phyloP scores from a whole-genome alignment of 2,888 invertebrate species.

The Copidosoma aretas region DNA sequence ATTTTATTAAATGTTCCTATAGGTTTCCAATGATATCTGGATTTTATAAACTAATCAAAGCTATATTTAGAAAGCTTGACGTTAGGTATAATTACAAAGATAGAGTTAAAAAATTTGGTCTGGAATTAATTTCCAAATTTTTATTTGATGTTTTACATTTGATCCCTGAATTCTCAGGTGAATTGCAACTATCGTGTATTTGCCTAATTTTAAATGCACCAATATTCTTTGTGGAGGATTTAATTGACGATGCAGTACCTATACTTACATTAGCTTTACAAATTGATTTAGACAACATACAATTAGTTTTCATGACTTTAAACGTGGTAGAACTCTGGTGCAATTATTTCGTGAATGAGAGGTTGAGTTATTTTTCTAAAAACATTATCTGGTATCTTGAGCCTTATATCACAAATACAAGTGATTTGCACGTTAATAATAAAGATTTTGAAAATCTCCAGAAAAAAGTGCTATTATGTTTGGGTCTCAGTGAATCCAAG shows the following conservation, averaged over 20 bases:
- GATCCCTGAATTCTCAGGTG: conserved; percentile 50
- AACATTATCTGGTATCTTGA: conserved; percentile 67
- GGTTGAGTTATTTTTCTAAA: conserved; percentile 62
- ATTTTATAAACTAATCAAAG: conserved; percentile 70
- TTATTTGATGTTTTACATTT: conserved; percentile 51
- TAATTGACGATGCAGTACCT: conserved; percentile 61
- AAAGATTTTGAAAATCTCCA: conserved; percentile 57
- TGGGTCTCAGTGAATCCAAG: conserved; percentile 64
- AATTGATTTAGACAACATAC: conserved; percentile 64
- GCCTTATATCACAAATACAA: conserved; percentile 63
- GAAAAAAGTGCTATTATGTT: conserved; percentile 62
- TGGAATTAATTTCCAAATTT: conserved; percentile 50
- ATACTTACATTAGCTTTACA: conserved; percentile 62
- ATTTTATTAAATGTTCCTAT: conserved; percentile 66
- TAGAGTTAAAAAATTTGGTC: conserved; percentile 48
- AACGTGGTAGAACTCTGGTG: conserved; percentile 69
- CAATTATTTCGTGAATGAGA: conserved; percentile 56
- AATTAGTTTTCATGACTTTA: conserved; percentile 65
- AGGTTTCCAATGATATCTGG: conserved; percentile 71
- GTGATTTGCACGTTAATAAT: conserved; percentile 43
- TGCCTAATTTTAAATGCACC: conserved; percentile 68
- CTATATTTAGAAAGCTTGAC: conserved; percentile 62
- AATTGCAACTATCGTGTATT: conserved; percentile 68
- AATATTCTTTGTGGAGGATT: conserved; percentile 62
- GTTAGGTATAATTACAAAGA: conserved; percentile 58